Conservation (phyloP, 2,888 invertebrate species). For the Drosophila sordidula region DNA sequence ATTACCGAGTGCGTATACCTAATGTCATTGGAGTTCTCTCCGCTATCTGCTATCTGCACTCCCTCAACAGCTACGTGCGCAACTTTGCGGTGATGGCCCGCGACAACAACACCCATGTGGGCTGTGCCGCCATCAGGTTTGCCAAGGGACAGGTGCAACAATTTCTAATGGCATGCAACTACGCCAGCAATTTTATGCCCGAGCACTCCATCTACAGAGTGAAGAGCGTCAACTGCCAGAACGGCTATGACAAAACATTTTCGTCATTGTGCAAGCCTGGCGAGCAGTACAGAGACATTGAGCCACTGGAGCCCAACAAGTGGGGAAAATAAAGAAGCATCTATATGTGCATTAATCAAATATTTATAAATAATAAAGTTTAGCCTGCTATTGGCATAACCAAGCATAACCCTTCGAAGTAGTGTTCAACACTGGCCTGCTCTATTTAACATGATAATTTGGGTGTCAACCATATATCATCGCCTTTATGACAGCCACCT, state of each 20-base stretch:
- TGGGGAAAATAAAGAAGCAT: slow-evolving; percentile 2
- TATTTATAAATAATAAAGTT: slow-evolving; percentile 35
- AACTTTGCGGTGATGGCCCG: slow-evolving; percentile 68
- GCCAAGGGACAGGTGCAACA: slow-evolving; percentile 13
- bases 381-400: slow-evolving; percentile 2
- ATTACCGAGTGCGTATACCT: slow-evolving; percentile 46
- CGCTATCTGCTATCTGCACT: not conserved
- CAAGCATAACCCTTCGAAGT: slow-evolving; percentile 10
- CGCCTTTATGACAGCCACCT: slow-evolving; percentile 59
- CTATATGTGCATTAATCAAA: not conserved
- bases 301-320: slow-evolving; percentile 31
- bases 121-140: slow-evolving; percentile 60
- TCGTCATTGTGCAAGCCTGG: slow-evolving; percentile 49
- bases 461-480: slow-evolving; percentile 70
- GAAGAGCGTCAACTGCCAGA: slow-evolving; percentile 49
- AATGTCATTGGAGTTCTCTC: not conserved
- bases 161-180: slow-evolving; percentile 68
- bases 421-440: slow-evolving; percentile 17
- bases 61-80: slow-evolving; percentile 43
- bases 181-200: slow-evolving; percentile 51
- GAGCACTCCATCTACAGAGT: slow-evolving; percentile 51
- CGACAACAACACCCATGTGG: slow-evolving; percentile 64
- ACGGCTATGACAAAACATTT: slow-evolving; percentile 48
- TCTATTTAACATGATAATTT: slow-evolving; percentile 69
- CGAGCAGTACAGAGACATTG: slow-evolving; percentile 50